Base-by-base conservation (phyloP, 2,888 invertebrate species). In the Plagodis pulveraria region DNA sequence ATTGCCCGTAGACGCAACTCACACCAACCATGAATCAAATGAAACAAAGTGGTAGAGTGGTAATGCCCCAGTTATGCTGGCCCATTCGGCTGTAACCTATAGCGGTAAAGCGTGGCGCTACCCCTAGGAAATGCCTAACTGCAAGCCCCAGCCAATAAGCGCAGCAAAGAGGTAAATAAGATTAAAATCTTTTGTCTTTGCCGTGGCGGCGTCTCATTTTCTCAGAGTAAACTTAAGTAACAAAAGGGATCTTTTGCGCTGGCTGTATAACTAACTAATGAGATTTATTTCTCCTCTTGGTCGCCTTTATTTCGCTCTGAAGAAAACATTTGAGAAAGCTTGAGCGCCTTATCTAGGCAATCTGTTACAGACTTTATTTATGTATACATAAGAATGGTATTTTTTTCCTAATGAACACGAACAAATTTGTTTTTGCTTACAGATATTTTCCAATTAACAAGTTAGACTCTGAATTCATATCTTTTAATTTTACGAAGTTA, bases 201-300 rank as follows among this genome's bases (percentile, higher is more conserved):
- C 34, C 36, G 40, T 52, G 44, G 32, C 52, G 36, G 44, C 42
- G 34, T 54, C 46, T 43, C 45, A 45, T 55, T 51, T 56, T 44
- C 32, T 41, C 34, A 36, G 32, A 40, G 51, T 56, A 55, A 60
- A 56, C 59, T 60, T 56, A 56, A 51, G 50, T 48, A 47, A 51
- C 48, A 44, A 49, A 47, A 48, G 41, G 12, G 43, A n/a, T n/a
- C n/a, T n/a, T n/a, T n/a, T n/a, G n/a, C 10, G 50, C 54, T 36
- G 33, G 50, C 54, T 59, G 54, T 50, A 55, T 55, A 59, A 52
- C 56, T 60, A 51, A 59, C 47, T 52, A 56, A 60, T 60, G 56
- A 51, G 49, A 56, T 60, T 59, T 60, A 60, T 56, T 38, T 52
- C 59, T 58, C 34, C 34, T 49, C 50, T 51, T 47, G n/a, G 11